phyloP scores from a whole-genome alignment of 2,797 vertebrate genomes.

The Hydrophis major region DNA sequence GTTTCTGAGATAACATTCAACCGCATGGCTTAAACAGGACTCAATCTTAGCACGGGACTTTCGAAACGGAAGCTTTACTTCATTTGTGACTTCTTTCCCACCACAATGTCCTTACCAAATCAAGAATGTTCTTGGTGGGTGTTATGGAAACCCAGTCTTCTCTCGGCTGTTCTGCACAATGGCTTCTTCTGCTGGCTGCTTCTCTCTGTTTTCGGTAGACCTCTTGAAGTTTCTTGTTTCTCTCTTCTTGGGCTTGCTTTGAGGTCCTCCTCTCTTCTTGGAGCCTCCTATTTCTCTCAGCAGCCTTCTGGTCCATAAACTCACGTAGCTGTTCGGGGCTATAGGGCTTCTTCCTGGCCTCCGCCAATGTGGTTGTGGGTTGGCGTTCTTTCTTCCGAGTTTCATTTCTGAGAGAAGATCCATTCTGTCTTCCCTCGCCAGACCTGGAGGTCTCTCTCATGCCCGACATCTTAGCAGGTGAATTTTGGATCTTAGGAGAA shows the following conservation, averaged over 20 bases:
- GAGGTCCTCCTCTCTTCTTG: slow-evolving; percentile 47
- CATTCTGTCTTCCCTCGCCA: neutral
- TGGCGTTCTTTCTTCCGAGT: slow-evolving; percentile 24
- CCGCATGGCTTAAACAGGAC: neutral
- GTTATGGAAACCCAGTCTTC: neutral
- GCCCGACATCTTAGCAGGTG: rapidly evolving
- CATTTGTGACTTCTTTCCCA: neutral
- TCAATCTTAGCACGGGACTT: neutral
- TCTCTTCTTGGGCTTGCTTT: slow-evolving; percentile 38
- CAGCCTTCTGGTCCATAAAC: slow-evolving; percentile 60
- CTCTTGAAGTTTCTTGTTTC: slow-evolving; percentile 63
- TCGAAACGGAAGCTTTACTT: no score
- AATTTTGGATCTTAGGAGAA: neutral
- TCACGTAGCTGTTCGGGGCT: slow-evolving; percentile 56
- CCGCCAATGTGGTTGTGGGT: neutral
- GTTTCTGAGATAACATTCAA: neutral
- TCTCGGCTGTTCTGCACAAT: neutral
- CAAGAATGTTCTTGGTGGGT: neutral
- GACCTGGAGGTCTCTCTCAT: neutral
- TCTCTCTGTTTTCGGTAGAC: slow-evolving; percentile 70
- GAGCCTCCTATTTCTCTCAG: slow-evolving; percentile 55
- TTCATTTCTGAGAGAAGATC: slow-evolving; percentile 10
- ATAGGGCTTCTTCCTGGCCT: slow-evolving; percentile 29
- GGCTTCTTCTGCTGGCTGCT: slow-evolving; percentile 21
- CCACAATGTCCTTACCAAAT: slow-evolving; percentile 42